Evolutionary conservation across 2,888 invertebrate genomes (phyloP), one percentile per base, ranked within the genome.

Genomic region (Xestia rhomboidea): DNA sequence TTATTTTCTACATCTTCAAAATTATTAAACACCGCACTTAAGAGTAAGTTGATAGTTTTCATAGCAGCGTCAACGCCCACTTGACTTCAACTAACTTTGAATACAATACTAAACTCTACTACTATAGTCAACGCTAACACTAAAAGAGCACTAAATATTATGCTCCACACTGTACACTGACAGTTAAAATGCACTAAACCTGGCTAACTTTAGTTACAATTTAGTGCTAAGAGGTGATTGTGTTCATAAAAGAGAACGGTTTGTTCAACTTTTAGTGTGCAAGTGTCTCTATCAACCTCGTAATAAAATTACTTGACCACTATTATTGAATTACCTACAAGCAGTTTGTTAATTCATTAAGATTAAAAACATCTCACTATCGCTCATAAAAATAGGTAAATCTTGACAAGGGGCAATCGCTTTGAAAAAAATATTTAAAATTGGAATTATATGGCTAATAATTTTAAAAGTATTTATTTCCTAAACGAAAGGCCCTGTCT

Each of bases 61-160:
- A 18, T 38, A n/a, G 8, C n/a, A 27, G 38, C 34, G 79, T 67
- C 73, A 84, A 66, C 44, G 62, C 10, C 38, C 73, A n/a, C 15
- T 34, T 69, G 46, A 74, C 38, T 41, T 57, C 68, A n/a, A 60
- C 30, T 68, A 68, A 77, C n/a, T 75, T 76, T 79, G 79, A 81
- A 51, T 84, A 84, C 44, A 11, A 67, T 24, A 44, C 46, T 86
- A 73, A 85, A 84, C 34, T 68, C 15, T 54, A 79, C 49, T 83
- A 49, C n/a, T 73, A 73, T 71, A 46, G 63, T 51, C n/a, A 41
- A n/a, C 7, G 8, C 71, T 34, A 4, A 21, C 46, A 46, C 34
- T 72, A 13, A 72, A 72, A 46, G 13, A 27, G 64, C n/a, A 64
- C 64, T 64, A 57, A 46, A 38, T 27, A 46, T 30, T 21, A 62